Percentiles rank a stretch among this genome's conserved stretches.
phyloP scores from a whole-genome alignment of 92 coral and sea anemone species.

The Phenganax stokvisi region DNA sequence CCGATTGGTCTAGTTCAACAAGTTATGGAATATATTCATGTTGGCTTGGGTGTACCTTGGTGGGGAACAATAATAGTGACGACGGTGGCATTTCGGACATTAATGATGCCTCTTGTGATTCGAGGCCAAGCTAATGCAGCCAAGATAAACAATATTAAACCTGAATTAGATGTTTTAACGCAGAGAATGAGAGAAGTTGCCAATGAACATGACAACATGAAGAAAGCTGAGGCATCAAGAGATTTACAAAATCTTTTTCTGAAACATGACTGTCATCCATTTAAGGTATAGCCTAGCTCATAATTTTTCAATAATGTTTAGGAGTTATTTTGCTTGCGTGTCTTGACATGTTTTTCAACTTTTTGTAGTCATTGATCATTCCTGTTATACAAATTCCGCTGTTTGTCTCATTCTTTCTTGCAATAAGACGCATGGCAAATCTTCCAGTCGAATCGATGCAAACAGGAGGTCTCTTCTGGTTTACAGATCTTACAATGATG shows the following conservation, averaged over 20 bases:
- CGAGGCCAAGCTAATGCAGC: slow-evolving; percentile 90
- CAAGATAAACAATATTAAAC: slow-evolving; percentile 79
- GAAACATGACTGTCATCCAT: slow-evolving; percentile 83
- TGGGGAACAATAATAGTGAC: slow-evolving; percentile 70
- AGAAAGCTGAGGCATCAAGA: slow-evolving; percentile 63
- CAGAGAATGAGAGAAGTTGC: slow-evolving; percentile 71
- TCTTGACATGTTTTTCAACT: neutral
- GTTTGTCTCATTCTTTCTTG: slow-evolving; percentile 85
- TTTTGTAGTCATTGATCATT: slow-evolving; percentile 70
- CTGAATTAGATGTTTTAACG: slow-evolving; percentile 75
- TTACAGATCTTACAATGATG: slow-evolving; percentile 71
- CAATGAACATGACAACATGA: slow-evolving; percentile 64
- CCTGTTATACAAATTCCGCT: slow-evolving; percentile 78
- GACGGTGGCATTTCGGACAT: slow-evolving; percentile 61
- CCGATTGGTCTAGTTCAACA: slow-evolving; percentile 89
- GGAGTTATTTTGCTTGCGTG: neutral
- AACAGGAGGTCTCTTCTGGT: slow-evolving; percentile 81
- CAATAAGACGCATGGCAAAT: slow-evolving; percentile 77
- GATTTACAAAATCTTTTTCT: slow-evolving; percentile 68
- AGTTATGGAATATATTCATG: slow-evolving; percentile 65
- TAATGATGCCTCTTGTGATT: slow-evolving; percentile 75
- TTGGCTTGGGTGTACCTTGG: slow-evolving; percentile 68
- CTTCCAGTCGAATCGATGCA: slow-evolving; percentile 84
- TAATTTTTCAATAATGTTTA: neutral
- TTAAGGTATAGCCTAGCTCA: slow-evolving; percentile 53